Evolutionary conservation across 2,113 vertebrate genomes (phyloP).

Genomic region (Rafetus swinhoei): DNA sequence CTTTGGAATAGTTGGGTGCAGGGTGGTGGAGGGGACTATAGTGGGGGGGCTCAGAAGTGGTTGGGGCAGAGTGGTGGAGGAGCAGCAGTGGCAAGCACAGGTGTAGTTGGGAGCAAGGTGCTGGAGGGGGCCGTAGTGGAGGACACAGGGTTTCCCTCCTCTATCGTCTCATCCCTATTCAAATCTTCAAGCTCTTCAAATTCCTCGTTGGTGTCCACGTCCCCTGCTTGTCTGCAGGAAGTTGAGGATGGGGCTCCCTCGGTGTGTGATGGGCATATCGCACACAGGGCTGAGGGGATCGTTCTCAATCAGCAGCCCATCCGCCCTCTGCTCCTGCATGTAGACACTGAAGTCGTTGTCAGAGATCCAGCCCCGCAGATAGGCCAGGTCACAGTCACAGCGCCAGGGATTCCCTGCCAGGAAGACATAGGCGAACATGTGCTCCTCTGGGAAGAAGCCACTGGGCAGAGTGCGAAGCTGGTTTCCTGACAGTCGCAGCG

Average conservation of each 20-base stretch:
- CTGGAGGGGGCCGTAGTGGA: neutral
- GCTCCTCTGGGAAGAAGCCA: neutral
- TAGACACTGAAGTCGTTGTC: neutral
- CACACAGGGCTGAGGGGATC: neutral
- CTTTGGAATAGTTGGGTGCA: neutral
- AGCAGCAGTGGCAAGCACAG: neutral
- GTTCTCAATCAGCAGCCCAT: neutral
- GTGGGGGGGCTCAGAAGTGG: neutral
- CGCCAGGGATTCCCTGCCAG: neutral
- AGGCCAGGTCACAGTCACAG: neutral
- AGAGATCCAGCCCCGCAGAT: neutral
- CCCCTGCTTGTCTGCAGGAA: neutral
- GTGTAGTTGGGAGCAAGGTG: neutral
- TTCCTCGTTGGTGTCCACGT: neutral
- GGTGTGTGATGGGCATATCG: neutral
- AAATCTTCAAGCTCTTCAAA: too few relatives aligned
- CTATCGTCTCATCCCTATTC: neutral
- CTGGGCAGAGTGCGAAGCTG: neutral
- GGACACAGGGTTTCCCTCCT: neutral
- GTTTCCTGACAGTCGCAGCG: neutral
- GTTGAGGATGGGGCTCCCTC: neutral
- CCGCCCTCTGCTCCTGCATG: neutral
- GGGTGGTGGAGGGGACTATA: neutral
- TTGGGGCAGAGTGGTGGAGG: neutral
- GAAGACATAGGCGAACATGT: neutral